phyloP scores from a whole-genome alignment of 2,888 invertebrate species.

The Drosophila nr. medialis region DNA sequence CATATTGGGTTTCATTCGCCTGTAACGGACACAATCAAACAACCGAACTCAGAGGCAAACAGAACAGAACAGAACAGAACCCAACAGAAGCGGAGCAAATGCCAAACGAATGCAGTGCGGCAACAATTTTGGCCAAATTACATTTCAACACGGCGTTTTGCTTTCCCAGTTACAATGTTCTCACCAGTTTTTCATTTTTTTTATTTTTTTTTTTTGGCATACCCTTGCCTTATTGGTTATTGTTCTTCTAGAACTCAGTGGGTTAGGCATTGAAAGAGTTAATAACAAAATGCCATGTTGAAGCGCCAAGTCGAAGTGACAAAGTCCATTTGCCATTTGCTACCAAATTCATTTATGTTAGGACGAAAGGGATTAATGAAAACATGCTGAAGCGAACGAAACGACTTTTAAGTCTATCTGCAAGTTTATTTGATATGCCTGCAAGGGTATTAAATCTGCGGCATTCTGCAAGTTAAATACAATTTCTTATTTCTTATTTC shows the following conservation, averaged over 20 bases:
- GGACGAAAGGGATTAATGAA: neutral
- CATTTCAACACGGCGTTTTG: conserved; percentile 77
- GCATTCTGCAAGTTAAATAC: neutral
- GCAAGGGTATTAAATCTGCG: conserved; percentile 19
- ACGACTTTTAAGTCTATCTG: neutral
- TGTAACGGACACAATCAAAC: conserved; percentile 50
- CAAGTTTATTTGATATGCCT: neutral
- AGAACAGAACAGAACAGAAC: conserved; percentile 4
- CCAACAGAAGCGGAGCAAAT: conserved; percentile 25
- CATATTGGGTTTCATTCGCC: conserved; percentile 79
- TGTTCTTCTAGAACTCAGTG: neutral
- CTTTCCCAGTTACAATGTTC: conserved; percentile 45
- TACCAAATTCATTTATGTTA: neutral
- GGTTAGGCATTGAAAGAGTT: neutral
- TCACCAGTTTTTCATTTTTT: conserved; percentile 1
- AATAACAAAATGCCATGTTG: neutral
- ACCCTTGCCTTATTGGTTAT: conserved; percentile 23
- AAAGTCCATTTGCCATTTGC: neutral
- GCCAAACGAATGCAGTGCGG: conserved; percentile 62
- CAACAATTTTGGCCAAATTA: conserved; percentile 77
- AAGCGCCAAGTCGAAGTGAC: neutral
- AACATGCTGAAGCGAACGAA: neutral
- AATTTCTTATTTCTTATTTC: conserved; percentile 39
- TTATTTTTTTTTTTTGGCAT: conserved; percentile 12
- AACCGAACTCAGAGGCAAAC: conserved; percentile 7